These are phyloP conservation scores for Oscarella lobularis DNA, from an alignment of 37 sponge, comb jelly and placozoan genomes.

Conservation along the genomic window DNA sequence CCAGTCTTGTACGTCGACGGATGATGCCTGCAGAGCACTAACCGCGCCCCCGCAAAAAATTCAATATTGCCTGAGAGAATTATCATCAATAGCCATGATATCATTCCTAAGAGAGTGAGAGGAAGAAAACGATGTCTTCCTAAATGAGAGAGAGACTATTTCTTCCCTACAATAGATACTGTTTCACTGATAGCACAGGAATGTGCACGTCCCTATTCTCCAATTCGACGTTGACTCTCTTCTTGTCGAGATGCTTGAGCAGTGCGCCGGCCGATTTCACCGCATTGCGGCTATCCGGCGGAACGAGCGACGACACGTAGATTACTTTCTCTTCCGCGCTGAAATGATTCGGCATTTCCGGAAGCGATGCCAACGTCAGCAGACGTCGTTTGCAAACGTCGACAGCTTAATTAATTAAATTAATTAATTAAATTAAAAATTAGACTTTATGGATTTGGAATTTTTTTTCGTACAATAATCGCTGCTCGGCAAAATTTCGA, in stretches of 20 bases:
- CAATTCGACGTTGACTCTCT: slow-evolving; percentile 71
- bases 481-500: slow-evolving; percentile 58
- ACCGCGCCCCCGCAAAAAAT: neutral
- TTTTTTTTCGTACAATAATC: slow-evolving; percentile 57
- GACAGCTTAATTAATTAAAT: slow-evolving; percentile 14
- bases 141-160: slow-evolving; percentile 67
- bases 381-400: slow-evolving; percentile 49
- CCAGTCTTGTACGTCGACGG: slow-evolving; percentile 84
- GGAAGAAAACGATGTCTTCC: no score
- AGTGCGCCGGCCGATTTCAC: slow-evolving; percentile 66
- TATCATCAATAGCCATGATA: slow-evolving; percentile 53
- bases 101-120: slow-evolving; percentile 26
- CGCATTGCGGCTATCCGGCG: slow-evolving; percentile 36
- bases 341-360: slow-evolving; percentile 25
- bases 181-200: slow-evolving; percentile 62
- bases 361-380: slow-evolving; percentile 21
- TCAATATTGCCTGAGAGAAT: slow-evolving; percentile 33
- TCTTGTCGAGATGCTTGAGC: slow-evolving; percentile 80
- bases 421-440: neutral
- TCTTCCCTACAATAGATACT: no score
- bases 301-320: slow-evolving; percentile 46
- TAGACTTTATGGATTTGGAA: no score
- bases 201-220: slow-evolving; percentile 51
- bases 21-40: slow-evolving; percentile 89
- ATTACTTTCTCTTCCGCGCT: slow-evolving; percentile 41